Evolutionary conservation across 1,140 invertebrate species (phyloP).

Genomic region (Geopemphigus sp.): DNA sequence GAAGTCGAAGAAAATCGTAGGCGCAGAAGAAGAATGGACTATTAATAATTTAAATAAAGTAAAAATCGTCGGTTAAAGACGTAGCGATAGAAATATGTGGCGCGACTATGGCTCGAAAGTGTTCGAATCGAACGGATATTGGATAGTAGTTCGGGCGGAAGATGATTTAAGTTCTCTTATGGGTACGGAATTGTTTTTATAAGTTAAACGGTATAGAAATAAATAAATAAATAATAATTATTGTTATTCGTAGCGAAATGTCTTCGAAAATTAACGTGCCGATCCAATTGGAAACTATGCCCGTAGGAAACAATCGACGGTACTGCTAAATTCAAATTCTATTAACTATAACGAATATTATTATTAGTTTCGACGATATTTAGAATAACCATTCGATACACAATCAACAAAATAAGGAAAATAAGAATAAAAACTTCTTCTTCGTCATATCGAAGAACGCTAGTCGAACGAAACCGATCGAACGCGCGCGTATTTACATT

Average conservation of each 20-base stretch:
- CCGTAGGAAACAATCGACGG: background rate
- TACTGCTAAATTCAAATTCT: background rate
- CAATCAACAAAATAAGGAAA: no score
- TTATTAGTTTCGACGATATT: background rate
- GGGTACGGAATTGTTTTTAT: background rate
- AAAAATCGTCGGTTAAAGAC: no score
- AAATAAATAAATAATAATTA: background rate
- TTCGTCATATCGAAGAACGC: background rate
- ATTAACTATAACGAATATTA: background rate
- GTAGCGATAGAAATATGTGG: no score
- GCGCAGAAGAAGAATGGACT: no score
- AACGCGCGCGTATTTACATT: slow-evolving; percentile 6
- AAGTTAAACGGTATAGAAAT: background rate
- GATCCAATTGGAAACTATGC: background rate
- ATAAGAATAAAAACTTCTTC: no score
- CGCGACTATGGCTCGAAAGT: no score
- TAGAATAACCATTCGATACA: background rate
- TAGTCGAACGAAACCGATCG: background rate
- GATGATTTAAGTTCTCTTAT: no score
- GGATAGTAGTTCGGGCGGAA: no score
- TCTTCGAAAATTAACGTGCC: background rate
- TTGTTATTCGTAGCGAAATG: background rate
- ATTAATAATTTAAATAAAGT: no score
- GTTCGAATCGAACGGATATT: no score
- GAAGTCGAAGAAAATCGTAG: no score